Base-by-base conservation (phyloP, 1,140 invertebrate genomes). In the Teleopsis dalmanni region DNA sequence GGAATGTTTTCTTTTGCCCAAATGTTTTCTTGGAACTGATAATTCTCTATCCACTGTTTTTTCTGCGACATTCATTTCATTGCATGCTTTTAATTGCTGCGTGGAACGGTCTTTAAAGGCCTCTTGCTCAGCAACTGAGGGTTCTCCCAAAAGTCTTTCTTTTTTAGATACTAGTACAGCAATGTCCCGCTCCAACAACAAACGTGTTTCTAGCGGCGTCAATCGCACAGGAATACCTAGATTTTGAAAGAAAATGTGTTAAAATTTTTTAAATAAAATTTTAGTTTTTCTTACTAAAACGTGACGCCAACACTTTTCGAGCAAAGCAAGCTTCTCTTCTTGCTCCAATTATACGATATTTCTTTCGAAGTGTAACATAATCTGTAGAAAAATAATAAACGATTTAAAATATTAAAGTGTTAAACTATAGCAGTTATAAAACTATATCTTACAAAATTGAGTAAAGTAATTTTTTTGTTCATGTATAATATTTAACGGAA, bases 261-360 rank as follows among this genome's bases (percentile, higher is more conserved):
- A 0, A n/a, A 11, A 21, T 21, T 2, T 3, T 25, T 9, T 16
- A 40, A 41, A 23, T 2, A 6, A 27, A 9, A 8, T 19, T 16
- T 18, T 3, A 40, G 27, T 14, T 9, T 6, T 16, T 8, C 47
- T 54, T 25, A 68, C 65, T 55, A 26, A 57, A 55, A 38, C 59
- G 57, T 50, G 56, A 55, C 10, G 54, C 52, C 27, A 57, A 57
- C 65, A 64, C 67, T 18, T 65, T 60, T 33, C 60, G 57, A 25
- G 35, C 56, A 29, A 48, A 58, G 11, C 64, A 58, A 4, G 76
- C 77, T 5, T 84, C 84, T 43, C 83, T 73, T 19, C 82, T 64
- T 43, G 73, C 74, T 3, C 84, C 84, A 33, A 83, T 61, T 62
- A 87, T 81, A 38, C 77, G 73, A 53, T 81, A 62, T 21, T 81